These are phyloP conservation scores for Anastrepha ludens DNA, from an alignment of 1,140 invertebrate genomes.

Conservation along the genomic window DNA sequence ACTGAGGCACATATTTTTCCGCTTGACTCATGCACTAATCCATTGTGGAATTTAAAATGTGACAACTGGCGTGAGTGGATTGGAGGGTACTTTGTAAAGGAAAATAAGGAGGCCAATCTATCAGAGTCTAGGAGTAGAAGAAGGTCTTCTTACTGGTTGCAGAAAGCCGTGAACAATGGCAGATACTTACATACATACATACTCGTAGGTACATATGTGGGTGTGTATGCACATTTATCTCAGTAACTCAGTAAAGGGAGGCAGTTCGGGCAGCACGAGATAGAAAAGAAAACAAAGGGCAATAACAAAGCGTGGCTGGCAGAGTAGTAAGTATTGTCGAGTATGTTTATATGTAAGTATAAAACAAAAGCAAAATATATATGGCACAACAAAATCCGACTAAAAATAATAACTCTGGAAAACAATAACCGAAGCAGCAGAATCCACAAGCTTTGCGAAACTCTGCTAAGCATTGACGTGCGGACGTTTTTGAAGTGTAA, in stretches of 20 bases:
- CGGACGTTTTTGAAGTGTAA: constrained; percentile 18
- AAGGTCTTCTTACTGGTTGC: neutral
- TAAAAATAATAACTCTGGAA: neutral
- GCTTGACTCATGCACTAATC: neutral
- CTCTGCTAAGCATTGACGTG: neutral
- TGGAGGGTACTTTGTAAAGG: neutral
- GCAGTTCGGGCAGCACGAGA: too few relatives aligned
- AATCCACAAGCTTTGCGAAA: neutral
- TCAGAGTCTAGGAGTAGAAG: neutral
- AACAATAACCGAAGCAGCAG: constrained; percentile 3
- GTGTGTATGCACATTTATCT: neutral
- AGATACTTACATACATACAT: neutral
- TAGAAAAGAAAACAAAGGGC: too few relatives aligned
- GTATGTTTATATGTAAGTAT: neutral
- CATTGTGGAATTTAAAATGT: neutral
- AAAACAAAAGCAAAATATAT: constrained; percentile 6
- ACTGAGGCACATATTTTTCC: neutral
- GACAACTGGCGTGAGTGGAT: neutral
- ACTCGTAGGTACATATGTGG: neutral
- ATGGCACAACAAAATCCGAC: neutral
- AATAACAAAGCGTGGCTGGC: too few relatives aligned
- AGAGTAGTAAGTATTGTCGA: too few relatives aligned
- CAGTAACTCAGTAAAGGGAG: too few relatives aligned
- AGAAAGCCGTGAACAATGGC: neutral
- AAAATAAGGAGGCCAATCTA: neutral